Base-by-base conservation (phyloP, 92 coral and sea anemone genomes). In the Parazoanthus swiftii region DNA sequence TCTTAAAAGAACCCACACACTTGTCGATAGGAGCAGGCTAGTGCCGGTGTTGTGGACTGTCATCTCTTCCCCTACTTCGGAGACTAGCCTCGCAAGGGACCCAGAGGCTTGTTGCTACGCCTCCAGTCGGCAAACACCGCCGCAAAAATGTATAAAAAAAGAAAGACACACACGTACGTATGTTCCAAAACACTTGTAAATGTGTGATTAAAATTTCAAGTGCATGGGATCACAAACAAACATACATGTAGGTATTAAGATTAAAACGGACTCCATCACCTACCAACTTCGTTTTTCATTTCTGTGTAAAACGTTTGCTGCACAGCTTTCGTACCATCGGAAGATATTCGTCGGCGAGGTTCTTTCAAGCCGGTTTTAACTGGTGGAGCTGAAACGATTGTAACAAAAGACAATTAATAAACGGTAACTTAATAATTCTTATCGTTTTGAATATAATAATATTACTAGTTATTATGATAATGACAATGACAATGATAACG, bases 281-380 rank as follows among this genome's bases (percentile, higher is more conserved):
- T 88, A 96, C 99, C 99, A 65, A 97, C 96, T 75, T 93, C 95
- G 82, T 97, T 97, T 81, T 96, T 96, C 79, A 91, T 88, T 75
- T 97, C 99, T 0, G 98, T 97, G 81, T 97, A 97, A 80, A 97
- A 97, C 59, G 94, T 91, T 86, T 97, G 99, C 80, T 92, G 96
- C 11, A 91, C 89, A 43, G 98, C 71, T 90, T 65, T 92, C 6
- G 88, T 85, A 8, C 92, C 89, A 39, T 88, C 94, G 16, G 94
- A 85, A 0, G 92, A 86, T 63, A 90, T 90, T 80, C 92, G 86
- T 68, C 89, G 82, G 36, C 79, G 78, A 84, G 87, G 15, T 59
- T 97, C 99, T 76, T 91, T 97, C 56, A 92, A 91, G 33, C 81
- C 90, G 3, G 84, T 86, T 89, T 92, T 93, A 20, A 93, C 82